Conservation (phyloP, 2,113 vertebrate genomes). For the Bungarus multicinctus region DNA sequence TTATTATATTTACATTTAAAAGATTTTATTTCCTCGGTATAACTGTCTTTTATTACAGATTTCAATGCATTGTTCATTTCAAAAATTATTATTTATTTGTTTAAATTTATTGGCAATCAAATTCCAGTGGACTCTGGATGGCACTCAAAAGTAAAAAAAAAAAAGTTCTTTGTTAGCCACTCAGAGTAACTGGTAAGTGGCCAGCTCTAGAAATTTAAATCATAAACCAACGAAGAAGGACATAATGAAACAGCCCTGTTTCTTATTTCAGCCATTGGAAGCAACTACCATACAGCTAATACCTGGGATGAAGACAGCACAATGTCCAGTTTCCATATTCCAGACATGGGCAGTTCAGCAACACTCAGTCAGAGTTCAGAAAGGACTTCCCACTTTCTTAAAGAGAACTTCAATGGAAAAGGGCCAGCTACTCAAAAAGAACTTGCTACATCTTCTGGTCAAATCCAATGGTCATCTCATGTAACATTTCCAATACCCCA, state of each 20-base stretch:
- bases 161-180: not conserved
- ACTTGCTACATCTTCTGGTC: slow-evolving; percentile 6
- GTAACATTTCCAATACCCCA: not conserved
- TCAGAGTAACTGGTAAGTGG: not conserved
- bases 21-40: not conserved
- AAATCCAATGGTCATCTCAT: not conserved
- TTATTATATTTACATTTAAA: not conserved
- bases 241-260: not conserved
- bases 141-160: not conserved
- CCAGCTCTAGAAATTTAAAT: not conserved
- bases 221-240: not conserved
- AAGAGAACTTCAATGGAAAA: not conserved
- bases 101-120: not conserved
- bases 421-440: not conserved
- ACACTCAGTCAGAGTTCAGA: slow-evolving; percentile 58
- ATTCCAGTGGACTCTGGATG: not conserved
- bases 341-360: slow-evolving; percentile 64
- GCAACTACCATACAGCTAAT: not conserved
- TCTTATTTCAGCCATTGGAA: slow-evolving; percentile 46
- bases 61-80: not conserved
- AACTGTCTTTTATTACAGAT: not conserved
- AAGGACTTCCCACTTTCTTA: slow-evolving; percentile 50
- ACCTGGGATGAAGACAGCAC: slow-evolving; percentile 26
- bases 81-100: not conserved
- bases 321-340: slow-evolving; percentile 48